Conservation (phyloP, 2,888 invertebrate genomes). For the Dyspetes luteomarginatus region DNA sequence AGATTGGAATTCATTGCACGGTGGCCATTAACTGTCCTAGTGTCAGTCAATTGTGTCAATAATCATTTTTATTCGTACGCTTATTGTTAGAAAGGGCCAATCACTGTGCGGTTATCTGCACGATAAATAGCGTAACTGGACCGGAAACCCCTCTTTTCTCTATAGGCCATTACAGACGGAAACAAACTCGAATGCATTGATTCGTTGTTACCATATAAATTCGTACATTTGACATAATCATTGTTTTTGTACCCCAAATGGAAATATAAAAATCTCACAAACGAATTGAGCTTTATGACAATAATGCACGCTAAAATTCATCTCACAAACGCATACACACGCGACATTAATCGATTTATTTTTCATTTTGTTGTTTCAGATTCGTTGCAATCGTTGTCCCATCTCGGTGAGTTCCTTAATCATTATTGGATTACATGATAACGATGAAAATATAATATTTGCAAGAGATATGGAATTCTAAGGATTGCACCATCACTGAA, state of each 20-base stretch:
- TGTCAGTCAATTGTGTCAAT: neutral
- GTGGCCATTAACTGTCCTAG: neutral
- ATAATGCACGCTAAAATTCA: constrained; percentile 36
- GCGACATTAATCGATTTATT: constrained; percentile 59
- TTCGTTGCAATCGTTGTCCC: constrained; percentile 81
- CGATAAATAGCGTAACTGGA: constrained; percentile 5
- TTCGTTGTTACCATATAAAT: constrained; percentile 20
- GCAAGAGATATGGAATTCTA: neutral
- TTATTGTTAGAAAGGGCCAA: neutral
- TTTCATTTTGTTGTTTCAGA: constrained; percentile 80
- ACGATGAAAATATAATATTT: constrained; percentile 1
- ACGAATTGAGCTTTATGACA: constrained; percentile 8
- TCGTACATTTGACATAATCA: neutral
- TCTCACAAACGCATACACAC: constrained; percentile 14
- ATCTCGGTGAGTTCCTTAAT: constrained; percentile 79
- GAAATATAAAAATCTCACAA: constrained; percentile 12
- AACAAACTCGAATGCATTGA: constrained; percentile 20
- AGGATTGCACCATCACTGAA: neutral
- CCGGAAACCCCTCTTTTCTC: neutral
- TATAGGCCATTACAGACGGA: constrained; percentile 13
- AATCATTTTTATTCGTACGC: neutral
- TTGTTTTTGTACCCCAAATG: neutral
- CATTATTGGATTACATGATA: constrained; percentile 45
- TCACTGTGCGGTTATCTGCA: neutral
- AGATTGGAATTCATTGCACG: too few relatives aligned